Conservation (phyloP, 2,888 invertebrate species). For the Pheosia tremula region DNA sequence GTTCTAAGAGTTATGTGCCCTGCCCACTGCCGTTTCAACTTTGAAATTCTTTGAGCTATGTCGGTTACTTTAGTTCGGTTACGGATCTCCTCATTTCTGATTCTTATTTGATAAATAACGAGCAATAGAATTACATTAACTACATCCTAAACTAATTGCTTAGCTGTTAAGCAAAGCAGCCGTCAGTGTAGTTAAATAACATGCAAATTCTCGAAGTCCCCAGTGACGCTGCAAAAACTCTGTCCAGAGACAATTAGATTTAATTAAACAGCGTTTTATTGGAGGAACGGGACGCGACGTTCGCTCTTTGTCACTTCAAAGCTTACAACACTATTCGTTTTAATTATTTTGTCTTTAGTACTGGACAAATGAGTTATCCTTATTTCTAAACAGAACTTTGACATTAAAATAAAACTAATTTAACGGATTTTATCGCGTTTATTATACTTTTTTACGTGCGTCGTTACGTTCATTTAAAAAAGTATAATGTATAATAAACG, state of each 20-base stretch:
- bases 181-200: constrained; percentile 3
- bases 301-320: constrained; percentile 34
- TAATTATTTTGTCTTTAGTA: constrained; percentile 50
- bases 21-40: too few species aligned
- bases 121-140: not conserved
- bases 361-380: constrained; percentile 11
- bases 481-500: too few species aligned
- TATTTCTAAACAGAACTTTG: not conserved
- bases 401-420: too few species aligned
- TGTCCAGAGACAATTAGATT: constrained; percentile 45
- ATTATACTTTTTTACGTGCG: too few species aligned
- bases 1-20: too few species aligned
- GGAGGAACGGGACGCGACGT: constrained; percentile 32
- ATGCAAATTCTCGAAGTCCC: constrained; percentile 7
- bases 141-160: not conserved
- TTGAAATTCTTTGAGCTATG: too few species aligned
- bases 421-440: too few species aligned
- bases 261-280: constrained; percentile 63
- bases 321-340: constrained; percentile 56
- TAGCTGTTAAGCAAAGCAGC: not conserved
- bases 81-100: too few species aligned
- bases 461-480: too few species aligned
- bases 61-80: too few species aligned
- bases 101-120: too few species aligned
- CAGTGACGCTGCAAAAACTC: constrained; percentile 9